Evolutionary conservation across 2,797 vertebrate species (phyloP), one percentile per base, ranked within the genome.

Genomic region (Gallinago solitaria): DNA sequence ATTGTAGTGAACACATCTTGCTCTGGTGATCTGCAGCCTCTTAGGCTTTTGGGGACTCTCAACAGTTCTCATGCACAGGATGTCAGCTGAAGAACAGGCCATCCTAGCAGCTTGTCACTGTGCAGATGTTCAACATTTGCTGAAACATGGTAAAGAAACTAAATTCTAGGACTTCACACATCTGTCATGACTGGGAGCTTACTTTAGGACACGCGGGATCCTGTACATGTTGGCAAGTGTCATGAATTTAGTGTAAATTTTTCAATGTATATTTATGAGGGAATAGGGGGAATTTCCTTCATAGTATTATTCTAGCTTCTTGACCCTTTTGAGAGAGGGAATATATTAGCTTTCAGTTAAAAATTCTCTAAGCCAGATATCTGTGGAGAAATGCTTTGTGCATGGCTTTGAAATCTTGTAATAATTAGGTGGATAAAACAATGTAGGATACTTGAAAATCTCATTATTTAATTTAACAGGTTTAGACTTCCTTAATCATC

Each of bases 391-490:
- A 56, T 48, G 39, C 25, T 76, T 64, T 50, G 4, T 74, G 68
- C 6, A 2, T 67, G 27, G 48, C 56, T 89, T 59, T 73, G 53
- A 77, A 68, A 48, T 47, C 65, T 47, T 75, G 33, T 64, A 35
- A 60, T 85, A 76, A 80, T 89, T 74, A 73, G 32, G 24, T 75
- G n/a, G 37, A 30, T 88, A 78, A 88, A 95, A 17, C 67, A 74
- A 73, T 57, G 69, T 51, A 41, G 19, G 78, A 90, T 69, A 33
- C 39, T 63, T 89, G 59, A 63, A 83, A 82, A 37, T 81, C 7
- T 81, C 37, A 24, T 81, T 74, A 47, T 90, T 88, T 81, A 78
- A 41, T 41, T 71, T 4, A 65, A 41, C 32, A 69, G 33, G n/a
- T 73, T 93, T 47, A 61, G 63, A 57, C 25, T 93, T 88, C 25